These are phyloP conservation scores for Mus musculus DNA, from an alignment of 2,113 vertebrate species.

Conservation along the genomic window GRCm39 chr8:100306501-100307000, in stretches of 20 bases:
- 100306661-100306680: background rate
- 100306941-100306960: background rate
- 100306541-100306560: background rate
- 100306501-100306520: background rate
- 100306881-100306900: background rate
- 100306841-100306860: background rate
- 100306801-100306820: background rate
- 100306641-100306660: background rate
- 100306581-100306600: slow-evolving; percentile 15
- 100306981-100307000: background rate
- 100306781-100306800: background rate
- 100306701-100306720: background rate
- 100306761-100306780: background rate
- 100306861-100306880: background rate
- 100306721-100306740: background rate
- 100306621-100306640: background rate
- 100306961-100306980: rapidly evolving
- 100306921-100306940: background rate
- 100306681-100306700: background rate
- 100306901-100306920: background rate
- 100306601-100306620: background rate
- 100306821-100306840: background rate
- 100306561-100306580: background rate
- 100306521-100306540: background rate
- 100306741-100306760: background rate